phyloP scores from a whole-genome alignment of 1,140 invertebrate species.

The Drosophila dunni region DNA sequence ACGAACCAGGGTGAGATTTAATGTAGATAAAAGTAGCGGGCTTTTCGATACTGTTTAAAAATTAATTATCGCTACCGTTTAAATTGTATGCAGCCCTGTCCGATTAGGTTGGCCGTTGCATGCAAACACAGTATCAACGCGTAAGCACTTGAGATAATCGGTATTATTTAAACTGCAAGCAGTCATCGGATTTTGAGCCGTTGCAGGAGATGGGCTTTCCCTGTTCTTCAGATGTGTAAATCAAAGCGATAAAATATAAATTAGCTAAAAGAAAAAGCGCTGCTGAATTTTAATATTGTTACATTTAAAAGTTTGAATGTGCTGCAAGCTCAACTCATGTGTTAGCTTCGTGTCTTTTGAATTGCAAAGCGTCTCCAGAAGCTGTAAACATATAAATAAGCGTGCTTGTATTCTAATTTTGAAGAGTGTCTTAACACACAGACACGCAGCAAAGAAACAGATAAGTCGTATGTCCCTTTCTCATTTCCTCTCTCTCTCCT shows the following conservation, averaged over 20 bases:
- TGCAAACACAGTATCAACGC: too few species aligned
- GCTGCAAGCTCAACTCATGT: neutral
- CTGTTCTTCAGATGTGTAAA: neutral
- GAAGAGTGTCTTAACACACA: constrained; percentile 9
- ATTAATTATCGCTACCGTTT: neutral
- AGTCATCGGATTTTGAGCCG: too few species aligned
- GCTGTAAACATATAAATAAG: constrained; percentile 15
- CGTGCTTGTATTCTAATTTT: constrained; percentile 17
- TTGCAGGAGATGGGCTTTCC: too few species aligned
- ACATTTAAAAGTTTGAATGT: neutral
- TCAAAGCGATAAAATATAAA: neutral
- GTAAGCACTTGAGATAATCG: too few species aligned
- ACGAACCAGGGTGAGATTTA: too few species aligned
- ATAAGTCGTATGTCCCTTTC: constrained; percentile 7
- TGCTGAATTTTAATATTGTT: neutral
- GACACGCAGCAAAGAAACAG: constrained; percentile 7
- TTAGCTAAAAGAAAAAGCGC: neutral
- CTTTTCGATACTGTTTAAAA: neutral
- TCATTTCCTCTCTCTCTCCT: neutral
- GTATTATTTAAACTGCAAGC: too few species aligned
- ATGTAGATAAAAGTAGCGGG: neutral
- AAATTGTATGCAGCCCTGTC: neutral
- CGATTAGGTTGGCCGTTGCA: too few species aligned
- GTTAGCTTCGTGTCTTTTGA: constrained; percentile 9
- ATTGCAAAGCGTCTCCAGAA: constrained; percentile 14